Conservation (phyloP, 2,797 vertebrate genomes). For the Selene dorsalis region DNA sequence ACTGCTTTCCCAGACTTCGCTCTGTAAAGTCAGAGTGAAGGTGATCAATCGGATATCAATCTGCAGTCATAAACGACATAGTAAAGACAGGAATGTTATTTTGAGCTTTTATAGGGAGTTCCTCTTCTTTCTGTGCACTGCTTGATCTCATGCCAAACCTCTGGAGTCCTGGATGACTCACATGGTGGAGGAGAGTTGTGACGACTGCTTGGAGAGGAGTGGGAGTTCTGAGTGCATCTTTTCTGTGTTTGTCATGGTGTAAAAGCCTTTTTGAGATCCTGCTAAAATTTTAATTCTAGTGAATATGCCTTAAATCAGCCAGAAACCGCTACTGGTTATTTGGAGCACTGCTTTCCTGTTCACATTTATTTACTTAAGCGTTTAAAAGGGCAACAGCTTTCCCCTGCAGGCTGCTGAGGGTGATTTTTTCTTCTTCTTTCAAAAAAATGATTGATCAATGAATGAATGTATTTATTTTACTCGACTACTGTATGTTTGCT, state of each 20-base stretch:
- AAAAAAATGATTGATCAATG: too few relatives aligned
- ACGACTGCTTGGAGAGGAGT: constrained; percentile 32
- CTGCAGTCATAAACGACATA: constrained; percentile 40
- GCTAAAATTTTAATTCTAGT: constrained; percentile 43
- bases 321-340: constrained; percentile 53
- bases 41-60: constrained; percentile 42
- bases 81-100: constrained; percentile 47
- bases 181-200: constrained; percentile 30
- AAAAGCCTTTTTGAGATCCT: not conserved
- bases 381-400: constrained; percentile 52
- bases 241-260: constrained; percentile 32
- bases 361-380: constrained; percentile 52
- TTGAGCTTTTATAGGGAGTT: constrained; percentile 59
- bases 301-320: constrained; percentile 47
- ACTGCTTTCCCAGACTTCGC: not conserved
- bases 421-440: constrained; percentile 35
- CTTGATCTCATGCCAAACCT: constrained; percentile 68
- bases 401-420: constrained; percentile 39
- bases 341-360: constrained; percentile 25
- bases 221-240: constrained; percentile 35
- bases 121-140: constrained; percentile 37
- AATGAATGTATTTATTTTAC: constrained; percentile 33
- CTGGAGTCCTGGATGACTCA: constrained; percentile 61
- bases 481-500: constrained; percentile 27
- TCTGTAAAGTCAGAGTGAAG: constrained; percentile 9